A percentile compares a stretch with the other conserved stretches of the same genome.
phyloP scores from a whole-genome alignment of 2,888 invertebrate species.

The Pardosa pseudoannulata region DNA sequence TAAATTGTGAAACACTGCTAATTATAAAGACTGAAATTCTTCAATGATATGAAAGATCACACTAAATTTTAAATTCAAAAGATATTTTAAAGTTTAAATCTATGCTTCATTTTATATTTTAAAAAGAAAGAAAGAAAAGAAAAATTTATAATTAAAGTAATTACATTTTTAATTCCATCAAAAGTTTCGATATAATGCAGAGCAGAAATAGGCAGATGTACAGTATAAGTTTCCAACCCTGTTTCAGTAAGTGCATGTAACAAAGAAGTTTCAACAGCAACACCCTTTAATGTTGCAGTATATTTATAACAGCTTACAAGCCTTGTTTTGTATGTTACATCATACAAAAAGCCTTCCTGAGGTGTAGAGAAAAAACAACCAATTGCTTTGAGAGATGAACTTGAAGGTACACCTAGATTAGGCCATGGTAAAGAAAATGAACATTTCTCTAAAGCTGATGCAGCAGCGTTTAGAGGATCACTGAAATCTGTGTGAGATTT shows the following conservation, averaged over 20 bases:
- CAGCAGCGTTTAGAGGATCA: constrained; percentile 67
- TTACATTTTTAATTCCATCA: constrained; percentile 79
- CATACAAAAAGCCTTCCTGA: constrained; percentile 85
- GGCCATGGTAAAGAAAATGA: constrained; percentile 33
- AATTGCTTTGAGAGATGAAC: constrained; percentile 79
- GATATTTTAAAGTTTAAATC: too few species aligned
- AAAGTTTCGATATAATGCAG: constrained; percentile 75
- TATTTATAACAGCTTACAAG: constrained; percentile 85
- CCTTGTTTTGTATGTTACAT: constrained; percentile 77
- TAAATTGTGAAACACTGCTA: too few species aligned
- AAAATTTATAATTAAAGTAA: too few species aligned
- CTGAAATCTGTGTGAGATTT: constrained; percentile 14
- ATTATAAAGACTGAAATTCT: too few species aligned
- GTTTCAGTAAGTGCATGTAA: constrained; percentile 85
- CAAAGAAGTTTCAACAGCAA: constrained; percentile 83
- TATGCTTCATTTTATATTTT: too few species aligned
- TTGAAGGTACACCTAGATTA: constrained; percentile 37
- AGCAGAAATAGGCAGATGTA: constrained; percentile 79
- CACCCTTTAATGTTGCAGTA: constrained; percentile 83
- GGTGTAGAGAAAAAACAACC: constrained; percentile 83
- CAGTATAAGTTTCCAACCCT: constrained; percentile 87
- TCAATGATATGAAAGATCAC: too few species aligned
- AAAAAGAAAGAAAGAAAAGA: not conserved
- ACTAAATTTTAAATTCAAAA: too few species aligned
- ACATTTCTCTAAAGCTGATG: constrained; percentile 42